Percentiles rank a stretch among this genome's conserved stretches.
Conservation (phyloP, 2,113 vertebrate genomes). For the cat (Felis catus) region F.catus_Fca126_mat1.0 CM031413.1:5456001-5456500, state of each 20-base stretch:
- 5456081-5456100: not conserved
- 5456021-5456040: not conserved
- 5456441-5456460: not conserved
- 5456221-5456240: too few species aligned
- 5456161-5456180: not conserved
- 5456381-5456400: not conserved
- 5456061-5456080: not conserved
- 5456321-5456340: not conserved
- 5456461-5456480: not conserved
- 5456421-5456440: not conserved
- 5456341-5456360: not conserved
- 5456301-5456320: too few species aligned
- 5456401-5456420: not conserved
- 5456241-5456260: not conserved
- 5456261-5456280: not conserved
- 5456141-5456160: fast-evolving
- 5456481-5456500: not conserved
- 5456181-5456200: not conserved
- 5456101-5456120: not conserved
- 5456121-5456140: too few species aligned
- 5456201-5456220: not conserved
- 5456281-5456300: not conserved
- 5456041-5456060: not conserved
- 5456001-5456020: not conserved
- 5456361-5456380: not conserved